phyloP scores from a whole-genome alignment of 2,888 invertebrate genomes.

The Abrostola triplasia region DNA sequence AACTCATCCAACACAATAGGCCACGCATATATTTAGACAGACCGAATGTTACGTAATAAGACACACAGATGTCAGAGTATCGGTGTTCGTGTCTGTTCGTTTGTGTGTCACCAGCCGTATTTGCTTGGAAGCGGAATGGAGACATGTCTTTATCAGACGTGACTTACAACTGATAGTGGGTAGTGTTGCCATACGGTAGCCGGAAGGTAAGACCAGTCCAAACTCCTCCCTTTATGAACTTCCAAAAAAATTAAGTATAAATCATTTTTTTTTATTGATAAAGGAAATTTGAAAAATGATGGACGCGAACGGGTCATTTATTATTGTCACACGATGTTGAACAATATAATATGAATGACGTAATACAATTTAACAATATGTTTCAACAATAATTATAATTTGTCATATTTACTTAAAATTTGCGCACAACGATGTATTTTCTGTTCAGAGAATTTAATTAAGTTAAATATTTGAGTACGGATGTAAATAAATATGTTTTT shows the following conservation, averaged over 20 bases:
- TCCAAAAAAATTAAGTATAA: too few relatives aligned
- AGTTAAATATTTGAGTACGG: conserved; percentile 15
- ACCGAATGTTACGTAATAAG: not conserved
- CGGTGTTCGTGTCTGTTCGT: conserved; percentile 15
- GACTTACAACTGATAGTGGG: conserved; percentile 46
- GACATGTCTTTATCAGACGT: conserved; percentile 47
- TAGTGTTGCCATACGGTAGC: conserved; percentile 29
- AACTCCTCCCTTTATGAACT: not conserved
- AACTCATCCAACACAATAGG: too few relatives aligned
- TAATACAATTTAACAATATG: not conserved
- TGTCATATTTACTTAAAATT: not conserved
- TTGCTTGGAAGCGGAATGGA: conserved; percentile 34
- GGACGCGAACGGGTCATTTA: too few relatives aligned
- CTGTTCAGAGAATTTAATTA: conserved; percentile 21
- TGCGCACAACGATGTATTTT: conserved; percentile 9
- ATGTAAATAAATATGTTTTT: conserved; percentile 6
- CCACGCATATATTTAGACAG: not conserved
- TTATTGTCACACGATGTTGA: not conserved
- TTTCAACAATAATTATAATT: not conserved
- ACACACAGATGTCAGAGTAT: not conserved
- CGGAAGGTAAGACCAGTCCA: not conserved
- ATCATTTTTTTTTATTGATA: too few relatives aligned
- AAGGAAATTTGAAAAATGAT: too few relatives aligned
- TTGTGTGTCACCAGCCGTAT: conserved; percentile 30
- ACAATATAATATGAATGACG: not conserved